These are phyloP conservation scores for Alosa sapidissima DNA, from an alignment of 2,797 vertebrate species.

Conservation along the genomic window DNA sequence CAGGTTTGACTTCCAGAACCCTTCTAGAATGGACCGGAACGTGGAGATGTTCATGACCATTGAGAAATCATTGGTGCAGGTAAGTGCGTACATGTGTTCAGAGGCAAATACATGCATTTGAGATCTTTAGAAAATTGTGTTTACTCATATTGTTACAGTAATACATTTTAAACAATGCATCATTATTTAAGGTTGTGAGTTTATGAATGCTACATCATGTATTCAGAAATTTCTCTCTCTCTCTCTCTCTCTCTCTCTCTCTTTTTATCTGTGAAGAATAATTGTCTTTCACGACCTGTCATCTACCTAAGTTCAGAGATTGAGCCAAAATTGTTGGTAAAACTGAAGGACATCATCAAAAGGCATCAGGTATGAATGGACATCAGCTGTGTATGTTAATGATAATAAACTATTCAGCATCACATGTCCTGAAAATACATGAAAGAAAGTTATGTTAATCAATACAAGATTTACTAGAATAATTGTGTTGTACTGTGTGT, in stretches of 20 bases:
- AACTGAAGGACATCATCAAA: constrained; percentile 96
- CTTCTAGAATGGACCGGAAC: constrained; percentile 96
- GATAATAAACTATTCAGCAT: neutral
- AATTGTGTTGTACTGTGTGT: neutral
- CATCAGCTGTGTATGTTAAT: neutral
- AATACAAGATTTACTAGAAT: neutral
- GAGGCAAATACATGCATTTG: neutral
- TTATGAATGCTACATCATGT: neutral
- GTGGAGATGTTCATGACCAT: constrained; percentile 99
- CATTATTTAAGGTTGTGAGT: too few relatives aligned
- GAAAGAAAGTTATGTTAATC: neutral
- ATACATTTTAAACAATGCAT: neutral
- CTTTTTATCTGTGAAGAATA: constrained; percentile 77
- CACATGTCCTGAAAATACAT: neutral
- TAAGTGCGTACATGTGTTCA: constrained; percentile 54
- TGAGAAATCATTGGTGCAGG: constrained; percentile 95
- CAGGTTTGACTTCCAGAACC: constrained; percentile 99
- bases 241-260: neutral
- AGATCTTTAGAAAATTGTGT: neutral
- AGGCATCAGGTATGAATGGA: constrained; percentile 85
- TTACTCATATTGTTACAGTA: neutral
- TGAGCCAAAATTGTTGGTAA: constrained; percentile 91
- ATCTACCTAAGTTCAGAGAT: constrained; percentile 94
- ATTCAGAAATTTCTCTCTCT: neutral
- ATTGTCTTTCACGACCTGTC: constrained; percentile 90